Conservation (phyloP, 2,113 vertebrate genomes). For the Alligator mississippiensis region DNA sequence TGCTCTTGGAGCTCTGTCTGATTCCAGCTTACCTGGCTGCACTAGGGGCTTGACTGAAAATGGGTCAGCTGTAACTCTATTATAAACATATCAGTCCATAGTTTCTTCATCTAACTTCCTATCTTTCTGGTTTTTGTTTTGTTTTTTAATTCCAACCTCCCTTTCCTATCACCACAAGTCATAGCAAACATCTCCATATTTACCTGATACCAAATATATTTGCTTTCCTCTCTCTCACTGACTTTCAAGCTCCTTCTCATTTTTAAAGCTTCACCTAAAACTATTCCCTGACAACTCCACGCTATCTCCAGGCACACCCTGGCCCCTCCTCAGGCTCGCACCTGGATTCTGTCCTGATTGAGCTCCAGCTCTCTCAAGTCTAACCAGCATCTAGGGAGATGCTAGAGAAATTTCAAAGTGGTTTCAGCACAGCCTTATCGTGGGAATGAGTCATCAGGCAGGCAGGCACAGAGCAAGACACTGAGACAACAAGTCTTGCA, state of each 20-base stretch:
- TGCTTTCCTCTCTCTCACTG: neutral
- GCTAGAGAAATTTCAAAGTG: neutral
- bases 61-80: neutral
- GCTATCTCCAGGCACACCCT: too few relatives aligned
- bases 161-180: neutral
- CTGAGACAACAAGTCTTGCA: neutral
- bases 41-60: neutral
- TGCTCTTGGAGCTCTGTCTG: neutral
- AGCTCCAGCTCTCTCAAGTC: neutral
- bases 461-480: conserved; percentile 19
- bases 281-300: neutral
- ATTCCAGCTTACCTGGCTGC: too few relatives aligned
- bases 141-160: neutral
- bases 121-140: neutral
- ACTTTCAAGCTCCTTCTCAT: neutral
- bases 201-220: neutral
- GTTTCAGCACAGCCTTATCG: neutral
- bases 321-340: too few relatives aligned
- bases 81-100: neutral
- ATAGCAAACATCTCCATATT: neutral
- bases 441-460: neutral
- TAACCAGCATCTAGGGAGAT: neutral
- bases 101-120: neutral
- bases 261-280: neutral
- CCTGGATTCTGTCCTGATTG: neutral